Percentiles rank a stretch among this genome's conserved stretches.
These are phyloP conservation scores for Fregetta grallaria DNA, from an alignment of 2,113 vertebrate species.

Conservation along the genomic window DNA sequence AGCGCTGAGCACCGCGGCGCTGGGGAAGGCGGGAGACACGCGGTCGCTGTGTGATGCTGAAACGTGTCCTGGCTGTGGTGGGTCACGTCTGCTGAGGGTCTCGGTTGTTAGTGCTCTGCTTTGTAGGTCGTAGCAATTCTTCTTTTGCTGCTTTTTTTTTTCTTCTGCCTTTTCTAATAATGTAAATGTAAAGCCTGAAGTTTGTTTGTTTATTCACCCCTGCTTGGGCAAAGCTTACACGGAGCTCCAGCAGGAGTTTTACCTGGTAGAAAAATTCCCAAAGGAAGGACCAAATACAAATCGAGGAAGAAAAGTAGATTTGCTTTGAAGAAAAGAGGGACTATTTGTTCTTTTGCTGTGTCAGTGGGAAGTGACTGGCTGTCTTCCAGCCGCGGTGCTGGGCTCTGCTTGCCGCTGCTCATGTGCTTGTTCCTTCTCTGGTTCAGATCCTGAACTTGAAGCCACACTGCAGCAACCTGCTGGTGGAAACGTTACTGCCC, in stretches of 20 bases:
- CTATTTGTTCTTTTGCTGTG: not conserved
- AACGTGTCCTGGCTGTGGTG: not conserved
- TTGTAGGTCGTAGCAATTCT: not conserved
- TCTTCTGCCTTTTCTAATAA: not conserved
- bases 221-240: not conserved
- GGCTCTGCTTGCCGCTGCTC: not conserved
- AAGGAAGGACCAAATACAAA: not conserved
- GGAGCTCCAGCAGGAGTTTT: not conserved
- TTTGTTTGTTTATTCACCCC: not conserved
- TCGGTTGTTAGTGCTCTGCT: not conserved
- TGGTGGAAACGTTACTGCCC: not conserved
- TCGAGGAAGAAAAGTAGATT: not conserved
- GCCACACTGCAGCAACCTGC: not conserved
- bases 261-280: not conserved
- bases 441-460: not conserved
- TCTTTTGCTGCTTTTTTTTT: not conserved
- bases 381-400: fast-evolving
- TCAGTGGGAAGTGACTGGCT: not conserved
- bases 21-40: not conserved
- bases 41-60: not conserved
- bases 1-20: not conserved
- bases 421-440: not conserved
- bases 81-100: not conserved
- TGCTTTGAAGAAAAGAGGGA: not conserved
- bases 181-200: not conserved